Conservation (phyloP, 1,140 invertebrate species). For the Drosophila sulfurigaster region DNA sequence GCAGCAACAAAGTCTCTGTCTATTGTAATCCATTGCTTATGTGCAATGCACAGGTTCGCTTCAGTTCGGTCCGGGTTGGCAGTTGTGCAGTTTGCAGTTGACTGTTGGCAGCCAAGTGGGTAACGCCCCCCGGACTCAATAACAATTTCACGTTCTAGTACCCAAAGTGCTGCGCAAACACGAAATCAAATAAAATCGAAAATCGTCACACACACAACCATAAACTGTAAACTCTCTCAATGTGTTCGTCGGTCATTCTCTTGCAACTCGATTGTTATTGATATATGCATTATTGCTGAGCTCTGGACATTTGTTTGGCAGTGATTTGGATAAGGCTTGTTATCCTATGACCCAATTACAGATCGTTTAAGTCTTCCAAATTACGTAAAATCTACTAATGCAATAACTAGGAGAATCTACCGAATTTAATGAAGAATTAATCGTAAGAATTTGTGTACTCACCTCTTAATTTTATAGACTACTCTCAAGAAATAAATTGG, state of each 20-base stretch:
- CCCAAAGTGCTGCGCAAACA: constrained; percentile 64
- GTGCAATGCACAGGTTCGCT: neutral
- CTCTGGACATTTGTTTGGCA: neutral
- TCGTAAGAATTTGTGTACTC: constrained; percentile 1
- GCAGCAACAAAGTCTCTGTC: constrained; percentile 38
- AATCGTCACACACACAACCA: constrained; percentile 36
- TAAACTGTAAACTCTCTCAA: constrained; percentile 13
- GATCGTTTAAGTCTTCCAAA: neutral
- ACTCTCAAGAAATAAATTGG: neutral
- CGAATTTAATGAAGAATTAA: too few relatives aligned
- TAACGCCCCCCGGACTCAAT: constrained; percentile 45
- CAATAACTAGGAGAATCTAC: too few relatives aligned
- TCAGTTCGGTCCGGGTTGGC: neutral
- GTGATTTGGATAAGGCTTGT: constrained; percentile 1
- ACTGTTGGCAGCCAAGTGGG: constrained; percentile 13
- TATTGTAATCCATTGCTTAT: constrained; percentile 1
- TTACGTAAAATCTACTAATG: neutral
- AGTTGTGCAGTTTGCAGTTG: constrained; percentile 25
- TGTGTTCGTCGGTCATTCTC: constrained; percentile 2
- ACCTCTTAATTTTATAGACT: neutral
- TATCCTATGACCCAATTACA: neutral
- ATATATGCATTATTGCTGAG: constrained; percentile 11
- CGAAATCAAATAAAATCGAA: constrained; percentile 61
- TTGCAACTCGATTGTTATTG: neutral
- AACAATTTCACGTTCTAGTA: constrained; percentile 59